phyloP scores from a whole-genome alignment of 1,140 invertebrate genomes.

The Cephus cinctus region DNA sequence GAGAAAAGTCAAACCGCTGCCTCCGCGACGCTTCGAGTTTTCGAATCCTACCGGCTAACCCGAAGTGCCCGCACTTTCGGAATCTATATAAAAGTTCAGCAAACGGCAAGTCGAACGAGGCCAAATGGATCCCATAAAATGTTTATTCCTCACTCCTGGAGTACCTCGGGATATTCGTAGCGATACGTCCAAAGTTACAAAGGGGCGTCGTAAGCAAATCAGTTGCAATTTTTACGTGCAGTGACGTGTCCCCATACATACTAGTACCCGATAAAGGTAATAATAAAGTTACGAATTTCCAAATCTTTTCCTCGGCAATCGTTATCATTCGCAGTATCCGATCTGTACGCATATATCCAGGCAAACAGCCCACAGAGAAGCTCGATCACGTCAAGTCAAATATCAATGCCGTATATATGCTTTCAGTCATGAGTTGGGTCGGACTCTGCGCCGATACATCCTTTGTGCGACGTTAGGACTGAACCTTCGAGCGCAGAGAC shows the following conservation, averaged over 20 bases:
- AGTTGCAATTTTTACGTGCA: constrained; percentile 8
- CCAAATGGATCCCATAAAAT: constrained; percentile 24
- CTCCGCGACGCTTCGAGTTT: neutral
- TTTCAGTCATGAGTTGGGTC: too few species aligned
- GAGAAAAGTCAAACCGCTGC: neutral
- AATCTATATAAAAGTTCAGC: constrained; percentile 29
- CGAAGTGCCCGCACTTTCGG: constrained; percentile 11
- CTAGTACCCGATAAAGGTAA: too few species aligned
- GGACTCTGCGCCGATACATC: constrained; percentile 21
- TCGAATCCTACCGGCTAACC: constrained; percentile 7
- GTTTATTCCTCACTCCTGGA: constrained; percentile 11
- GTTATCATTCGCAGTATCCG: too few species aligned
- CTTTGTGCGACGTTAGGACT: constrained; percentile 20
- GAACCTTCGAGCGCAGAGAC: constrained; percentile 14
- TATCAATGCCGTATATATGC: constrained; percentile 13
- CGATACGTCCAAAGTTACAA: too few species aligned
- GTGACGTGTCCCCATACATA: too few species aligned
- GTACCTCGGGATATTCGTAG: too few species aligned
- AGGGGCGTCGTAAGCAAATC: constrained; percentile 16
- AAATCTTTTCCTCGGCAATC: too few species aligned
- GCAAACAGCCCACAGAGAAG: too few species aligned
- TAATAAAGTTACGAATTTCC: too few species aligned
- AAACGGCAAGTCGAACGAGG: too few species aligned
- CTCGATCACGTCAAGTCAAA: constrained; percentile 28
- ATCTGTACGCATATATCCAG: too few species aligned